Evolutionary conservation across 1,140 invertebrate genomes (phyloP).

Genomic region (Halyomorpha halys): DNA sequence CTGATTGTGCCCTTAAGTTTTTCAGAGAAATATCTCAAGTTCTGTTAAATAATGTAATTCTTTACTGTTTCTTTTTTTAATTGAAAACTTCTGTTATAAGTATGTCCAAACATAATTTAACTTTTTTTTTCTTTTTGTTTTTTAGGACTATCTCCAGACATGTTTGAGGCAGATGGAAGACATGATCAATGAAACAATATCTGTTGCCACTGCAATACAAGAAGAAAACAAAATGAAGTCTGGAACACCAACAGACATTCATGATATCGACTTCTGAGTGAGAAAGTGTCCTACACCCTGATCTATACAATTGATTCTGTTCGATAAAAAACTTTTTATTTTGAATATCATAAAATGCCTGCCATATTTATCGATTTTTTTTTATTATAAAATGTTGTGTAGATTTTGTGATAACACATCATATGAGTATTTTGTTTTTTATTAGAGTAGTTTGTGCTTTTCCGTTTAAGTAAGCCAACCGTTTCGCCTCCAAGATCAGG

Average conservation of each 20-base stretch:
- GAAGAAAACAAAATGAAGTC: constrained; percentile 44
- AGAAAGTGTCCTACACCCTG: constrained; percentile 6
- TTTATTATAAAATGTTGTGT: constrained; percentile 30
- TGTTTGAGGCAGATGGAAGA: constrained; percentile 64
- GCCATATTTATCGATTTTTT: background rate
- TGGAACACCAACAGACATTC: constrained; percentile 67
- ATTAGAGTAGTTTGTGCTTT: constrained; percentile 1
- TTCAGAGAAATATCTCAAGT: too few relatives aligned
- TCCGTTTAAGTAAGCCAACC: constrained; percentile 16
- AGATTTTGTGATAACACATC: constrained; percentile 20
- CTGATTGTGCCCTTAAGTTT: too few relatives aligned
- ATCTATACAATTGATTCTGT: constrained; percentile 5
- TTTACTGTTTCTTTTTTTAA: too few relatives aligned
- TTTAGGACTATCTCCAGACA: constrained; percentile 58
- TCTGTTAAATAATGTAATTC: too few relatives aligned
- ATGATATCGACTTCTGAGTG: constrained; percentile 56
- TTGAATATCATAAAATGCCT: constrained; percentile 20
- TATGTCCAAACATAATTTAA: background rate
- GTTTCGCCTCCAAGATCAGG: constrained; percentile 23
- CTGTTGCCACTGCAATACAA: constrained; percentile 14
- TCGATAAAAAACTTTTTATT: constrained; percentile 8
- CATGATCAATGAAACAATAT: constrained; percentile 49
- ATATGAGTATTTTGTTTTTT: constrained; percentile 9
- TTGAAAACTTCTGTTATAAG: too few relatives aligned
- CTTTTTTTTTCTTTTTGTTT: constrained; percentile 31